Evolutionary conservation across 2,113 vertebrate genomes (phyloP), one percentile per base, ranked within the genome.

Genomic region (Tachysurus vachellii): DNA sequence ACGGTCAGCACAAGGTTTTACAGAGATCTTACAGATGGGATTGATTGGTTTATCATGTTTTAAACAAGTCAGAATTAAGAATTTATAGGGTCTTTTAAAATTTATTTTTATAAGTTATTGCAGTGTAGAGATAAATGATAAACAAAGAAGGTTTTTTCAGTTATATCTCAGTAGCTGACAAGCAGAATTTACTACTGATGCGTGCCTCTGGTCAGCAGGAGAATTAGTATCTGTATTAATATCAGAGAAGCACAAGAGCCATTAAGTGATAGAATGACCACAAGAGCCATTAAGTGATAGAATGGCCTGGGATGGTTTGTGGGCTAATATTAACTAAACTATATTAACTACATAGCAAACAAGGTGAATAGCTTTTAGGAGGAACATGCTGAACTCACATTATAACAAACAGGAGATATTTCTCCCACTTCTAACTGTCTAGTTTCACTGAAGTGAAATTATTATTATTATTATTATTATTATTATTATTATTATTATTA

Each of bases 321-420:
- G 91, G 87, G 82, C 90, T 86, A 89, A 91, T 93, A 92, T 93
- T 93, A 93, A 91, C 91, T 90, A 36, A 36, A 36, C 36, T 36
- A 36, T 36, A 36, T 36, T 36, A 36, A 36, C 36, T 36, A 36
- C 36, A 36, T 36, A 83, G 80, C 84, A 75, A 92, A 91, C 84
- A 62, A 64, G 84, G 79, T 85, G 79, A 90, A 92, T 92, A 90
- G 17, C 80, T 87, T 90, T 85, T 79, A 87, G 86, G 86, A 85
- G 62, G 84, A 86, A 50, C 71, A 64, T 54, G 23, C 85, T 81
- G 82, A 88, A 71, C 50, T 82, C 83, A 54, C 56, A 64, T 23
- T 77, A 28, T 73, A 17, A 14, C 21, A 50, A 2, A 71, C 13
- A 36, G 4, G 66, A 13, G 66, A 2, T 17, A 4, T 31, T 16